Base-by-base conservation (phyloP, 1,140 invertebrate genomes). In the Ericerus pela region DNA sequence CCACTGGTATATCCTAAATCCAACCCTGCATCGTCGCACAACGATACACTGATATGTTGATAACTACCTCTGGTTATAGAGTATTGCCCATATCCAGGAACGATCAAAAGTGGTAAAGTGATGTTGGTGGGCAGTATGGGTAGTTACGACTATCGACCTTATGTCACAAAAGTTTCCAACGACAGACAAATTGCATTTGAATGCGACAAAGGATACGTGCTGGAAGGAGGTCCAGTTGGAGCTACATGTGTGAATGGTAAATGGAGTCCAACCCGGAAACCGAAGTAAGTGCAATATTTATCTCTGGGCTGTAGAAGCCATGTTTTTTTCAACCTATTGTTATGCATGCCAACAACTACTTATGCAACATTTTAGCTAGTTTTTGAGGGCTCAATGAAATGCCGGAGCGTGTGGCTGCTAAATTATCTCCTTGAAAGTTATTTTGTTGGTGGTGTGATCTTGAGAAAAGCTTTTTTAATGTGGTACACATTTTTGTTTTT, bases 151-250 rank as follows among this genome's bases (percentile, higher is more conserved):
- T 97, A 96, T 67, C 72, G 91, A n/a, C 86, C 90, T 0, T 97
- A 97, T 66, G 92, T 97, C 0, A 82, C 80, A 63, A 92, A 90
- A 71, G 82, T 88, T 55, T 73, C 72, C 0, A 94, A 93, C 68
- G 95, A 96, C 65, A 89, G 94, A 61, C 88, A 96, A 68, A 96
- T 97, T 27, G 89, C 92, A 80, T 97, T 94, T 69, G 88, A 95
- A 62, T 97, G 94, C 68, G 82, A 94, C 58, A 88, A 89, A 65
- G 90, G 90, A 0, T 93, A 87, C 64, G 82, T 86, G 1, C 65
- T 94, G 12, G 54, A 55, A 28, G 27, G 53, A 60, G 93, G 93
- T 10, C 88, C 93, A 0, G 85, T 85, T 0, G 93, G 93, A 3
- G 92, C 93, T 0, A 94, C 90, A 0, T 96, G 91, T 63, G 79